A percentile compares a stretch with the other conserved stretches of the same genome.
phyloP scores from a whole-genome alignment of 2,113 vertebrate species.

The Malurus alboscapulatus region DNA sequence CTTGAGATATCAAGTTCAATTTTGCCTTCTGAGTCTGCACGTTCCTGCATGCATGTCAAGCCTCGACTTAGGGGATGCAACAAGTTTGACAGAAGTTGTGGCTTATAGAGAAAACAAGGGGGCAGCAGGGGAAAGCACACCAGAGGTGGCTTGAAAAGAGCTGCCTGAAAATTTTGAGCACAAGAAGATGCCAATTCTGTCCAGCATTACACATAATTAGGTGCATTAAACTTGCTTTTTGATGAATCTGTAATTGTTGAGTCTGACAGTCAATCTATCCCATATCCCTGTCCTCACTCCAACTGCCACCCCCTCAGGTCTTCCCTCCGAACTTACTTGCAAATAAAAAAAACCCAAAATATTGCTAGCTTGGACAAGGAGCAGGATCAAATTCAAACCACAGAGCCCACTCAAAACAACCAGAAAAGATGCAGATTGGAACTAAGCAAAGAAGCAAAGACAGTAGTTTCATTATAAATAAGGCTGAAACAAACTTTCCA shows the following conservation, averaged over 20 bases:
- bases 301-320: rapidly evolving
- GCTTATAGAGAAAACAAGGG: background rate
- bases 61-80: background rate
- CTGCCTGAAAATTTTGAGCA: background rate
- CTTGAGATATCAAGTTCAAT: background rate
- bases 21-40: background rate
- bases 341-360: background rate
- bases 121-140: rapidly evolving
- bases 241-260: background rate
- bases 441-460: background rate
- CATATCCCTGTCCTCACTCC: background rate
- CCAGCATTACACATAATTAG: background rate
- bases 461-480: background rate
- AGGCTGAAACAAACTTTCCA: background rate
- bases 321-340: background rate
- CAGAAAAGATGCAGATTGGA: background rate
- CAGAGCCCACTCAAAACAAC: background rate
- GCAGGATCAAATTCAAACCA: background rate
- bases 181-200: background rate
- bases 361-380: background rate
- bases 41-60: background rate
- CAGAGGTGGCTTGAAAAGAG: background rate
- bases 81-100: background rate
- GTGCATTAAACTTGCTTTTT: background rate
- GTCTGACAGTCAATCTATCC: background rate